Evolutionary conservation across 2,113 vertebrate species (phyloP), one percentile per base, ranked within the genome.

Genomic region (Rhea pennata): DNA sequence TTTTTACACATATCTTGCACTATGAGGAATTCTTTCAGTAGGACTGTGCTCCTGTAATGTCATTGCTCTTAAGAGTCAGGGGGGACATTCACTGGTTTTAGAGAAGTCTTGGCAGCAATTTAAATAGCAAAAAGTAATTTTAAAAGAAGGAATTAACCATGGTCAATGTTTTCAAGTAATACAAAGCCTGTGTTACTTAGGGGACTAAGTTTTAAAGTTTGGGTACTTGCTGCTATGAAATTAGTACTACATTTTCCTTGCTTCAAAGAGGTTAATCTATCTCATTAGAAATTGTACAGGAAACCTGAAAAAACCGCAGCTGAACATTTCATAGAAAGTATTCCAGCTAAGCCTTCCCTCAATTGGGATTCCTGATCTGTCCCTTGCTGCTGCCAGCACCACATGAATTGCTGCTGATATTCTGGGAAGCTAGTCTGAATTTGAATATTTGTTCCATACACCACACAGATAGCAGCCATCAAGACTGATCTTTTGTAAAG

Each of bases 381-480:
- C 33, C 56, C 61, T 82, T 64, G 10, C 31, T 33, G 51, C 65
- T 21, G 39, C 23, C 72, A 83, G 40, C 4, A n/a, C 23, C 79
- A 46, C 31, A 17, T 1, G 17, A 53, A 82, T 0, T 22, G 21
- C 53, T 31, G 64, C 53, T 4, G 3, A 1, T 4, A 6, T 46
- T 62, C 26, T 13, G 73, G n/a, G 74, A 87, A 82, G 87, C 20
- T 69, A 8, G 6, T 61, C 46, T 54, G 62, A 66, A 10, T 51
- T 62, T 36, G 5, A 8, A 0, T 2, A 6, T 20, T 39, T 46
- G 81, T 50, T 48, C 1, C 0, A 26, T 4, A 40, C 23, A 16
- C 17, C 61, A 70, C 58, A 10, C 13, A 69, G 58, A 12, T 20
- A 27, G 27, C 39, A 5, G 11, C 12, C 50, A n/a, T 11, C 50